Percentiles rank a stretch among this genome's conserved stretches.
These are phyloP conservation scores for Drosophila aff. DNA, from an alignment of 1,140 invertebrate species.

Conservation along the genomic window DNA sequence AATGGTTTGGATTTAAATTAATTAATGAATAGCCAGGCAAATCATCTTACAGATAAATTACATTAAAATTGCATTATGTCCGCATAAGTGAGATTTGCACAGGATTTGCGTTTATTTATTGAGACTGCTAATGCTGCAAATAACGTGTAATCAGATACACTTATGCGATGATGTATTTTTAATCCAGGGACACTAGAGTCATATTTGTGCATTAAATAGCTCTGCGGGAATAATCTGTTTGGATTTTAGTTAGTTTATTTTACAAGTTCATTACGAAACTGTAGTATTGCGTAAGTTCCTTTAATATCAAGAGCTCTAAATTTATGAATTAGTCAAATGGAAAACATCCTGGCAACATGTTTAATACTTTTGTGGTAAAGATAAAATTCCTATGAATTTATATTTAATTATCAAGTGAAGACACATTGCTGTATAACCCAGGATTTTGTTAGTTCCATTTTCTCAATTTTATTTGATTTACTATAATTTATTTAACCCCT, in stretches of 20 bases:
- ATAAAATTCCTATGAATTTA: not conserved
- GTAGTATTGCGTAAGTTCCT: not conserved
- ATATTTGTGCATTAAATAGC: conserved; percentile 16
- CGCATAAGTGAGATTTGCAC: conserved; percentile 45
- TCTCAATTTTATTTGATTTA: not conserved
- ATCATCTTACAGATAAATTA: conserved; percentile 57
- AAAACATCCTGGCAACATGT: not conserved
- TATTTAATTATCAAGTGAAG: no score
- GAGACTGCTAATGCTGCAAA: conserved; percentile 39
- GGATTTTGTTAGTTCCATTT: not conserved
- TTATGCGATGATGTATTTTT: conserved; percentile 35
- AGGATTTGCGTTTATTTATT: conserved; percentile 43
- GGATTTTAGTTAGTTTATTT: conserved; percentile 4
- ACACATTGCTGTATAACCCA: no score
- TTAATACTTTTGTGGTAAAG: not conserved
- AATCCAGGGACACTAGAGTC: conserved; percentile 22
- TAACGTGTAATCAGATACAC: conserved; percentile 31
- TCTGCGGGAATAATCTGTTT: conserved; percentile 5
- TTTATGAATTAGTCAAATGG: not conserved
- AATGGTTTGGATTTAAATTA: conserved; percentile 56
- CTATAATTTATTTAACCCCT: not conserved
- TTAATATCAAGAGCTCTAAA: not conserved
- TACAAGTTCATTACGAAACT: not conserved
- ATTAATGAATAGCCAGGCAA: conserved; percentile 51
- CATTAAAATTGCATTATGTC: conserved; percentile 56